These are phyloP conservation scores for Sebastes hubbsi DNA, from an alignment of 2,797 vertebrate species.

Conservation along the genomic window DNA sequence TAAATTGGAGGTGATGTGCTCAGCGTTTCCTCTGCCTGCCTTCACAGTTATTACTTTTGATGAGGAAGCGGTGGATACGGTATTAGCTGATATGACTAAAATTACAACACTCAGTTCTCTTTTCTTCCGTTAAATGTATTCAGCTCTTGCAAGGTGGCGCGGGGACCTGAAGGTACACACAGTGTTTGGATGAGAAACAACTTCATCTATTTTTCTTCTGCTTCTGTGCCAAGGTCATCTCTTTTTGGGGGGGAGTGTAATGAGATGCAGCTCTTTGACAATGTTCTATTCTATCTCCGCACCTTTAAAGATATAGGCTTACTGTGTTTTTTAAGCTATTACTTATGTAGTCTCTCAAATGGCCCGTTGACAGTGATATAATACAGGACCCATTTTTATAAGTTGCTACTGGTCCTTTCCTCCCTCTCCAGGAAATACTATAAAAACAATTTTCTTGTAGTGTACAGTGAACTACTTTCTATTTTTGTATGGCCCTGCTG, in stretches of 20 bases:
- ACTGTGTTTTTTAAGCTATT: constrained; percentile 5
- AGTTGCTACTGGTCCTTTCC: neutral
- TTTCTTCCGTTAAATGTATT: constrained; percentile 71
- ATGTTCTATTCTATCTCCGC: constrained; percentile 23
- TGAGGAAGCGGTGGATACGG: constrained; percentile 54
- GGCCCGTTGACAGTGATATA: constrained; percentile 9
- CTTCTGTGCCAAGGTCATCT: constrained; percentile 62
- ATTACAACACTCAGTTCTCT: constrained; percentile 66
- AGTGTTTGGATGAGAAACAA: constrained; percentile 68
- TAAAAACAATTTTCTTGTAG: neutral
- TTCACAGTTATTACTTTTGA: constrained; percentile 74
- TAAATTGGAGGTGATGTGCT: constrained; percentile 65
- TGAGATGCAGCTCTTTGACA: constrained; percentile 62
- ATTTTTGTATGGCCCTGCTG: neutral
- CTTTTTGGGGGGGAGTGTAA: constrained; percentile 41
- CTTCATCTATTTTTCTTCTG: constrained; percentile 57
- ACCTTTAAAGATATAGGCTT: constrained; percentile 28
- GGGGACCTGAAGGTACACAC: constrained; percentile 79
- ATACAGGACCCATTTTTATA: constrained; percentile 14
- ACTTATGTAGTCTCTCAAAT: neutral
- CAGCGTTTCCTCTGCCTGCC: constrained; percentile 60
- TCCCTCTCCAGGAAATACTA: neutral
- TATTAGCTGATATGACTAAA: constrained; percentile 72
- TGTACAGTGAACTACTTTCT: constrained; percentile 3
- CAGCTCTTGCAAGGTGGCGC: constrained; percentile 75